Evolutionary conservation across 2,797 vertebrate genomes (phyloP).

Genomic region (Phalloptychus januarius): DNA sequence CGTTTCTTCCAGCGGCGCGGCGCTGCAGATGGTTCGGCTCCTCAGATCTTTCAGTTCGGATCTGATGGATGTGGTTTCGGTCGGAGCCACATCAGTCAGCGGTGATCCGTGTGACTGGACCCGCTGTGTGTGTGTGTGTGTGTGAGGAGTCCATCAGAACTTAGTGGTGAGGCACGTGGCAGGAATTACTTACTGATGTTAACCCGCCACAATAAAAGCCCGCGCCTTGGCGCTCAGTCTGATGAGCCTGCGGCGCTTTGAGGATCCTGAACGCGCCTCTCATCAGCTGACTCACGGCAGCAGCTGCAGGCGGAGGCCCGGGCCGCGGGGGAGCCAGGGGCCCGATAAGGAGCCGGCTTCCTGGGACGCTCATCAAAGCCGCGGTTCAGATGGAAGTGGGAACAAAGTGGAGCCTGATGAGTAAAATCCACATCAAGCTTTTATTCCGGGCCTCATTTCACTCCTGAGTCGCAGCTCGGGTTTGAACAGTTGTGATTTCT

Average conservation of each 20-base stretch:
- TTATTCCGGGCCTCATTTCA: constrained; percentile 8
- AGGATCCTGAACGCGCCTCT: constrained; percentile 20
- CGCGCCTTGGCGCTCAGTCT: neutral
- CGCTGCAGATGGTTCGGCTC: neutral
- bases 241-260: neutral
- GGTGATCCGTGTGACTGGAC: constrained; percentile 4
- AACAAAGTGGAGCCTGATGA: constrained; percentile 20
- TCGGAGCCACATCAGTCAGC: constrained; percentile 13
- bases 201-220: constrained; percentile 51
- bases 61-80: constrained; percentile 19
- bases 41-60: constrained; percentile 1
- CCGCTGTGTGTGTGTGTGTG: too few species aligned
- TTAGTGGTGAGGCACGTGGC: constrained; percentile 27
- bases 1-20: neutral
- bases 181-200: constrained; percentile 42
- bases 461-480: neutral
- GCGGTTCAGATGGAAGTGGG: constrained; percentile 28
- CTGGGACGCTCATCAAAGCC: constrained; percentile 44
- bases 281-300: constrained; percentile 35
- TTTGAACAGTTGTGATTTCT: neutral
- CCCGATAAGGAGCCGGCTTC: constrained; percentile 38
- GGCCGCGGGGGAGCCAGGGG: constrained; percentile 11
- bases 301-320: constrained; percentile 24
- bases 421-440: constrained; percentile 1
- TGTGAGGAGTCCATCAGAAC: constrained; percentile 4